A percentile compares a stretch with the other conserved stretches of the same genome.
These are phyloP conservation scores for Toxostoma redivivum DNA, from an alignment of 2,113 vertebrate species.

Conservation along the genomic window DNA sequence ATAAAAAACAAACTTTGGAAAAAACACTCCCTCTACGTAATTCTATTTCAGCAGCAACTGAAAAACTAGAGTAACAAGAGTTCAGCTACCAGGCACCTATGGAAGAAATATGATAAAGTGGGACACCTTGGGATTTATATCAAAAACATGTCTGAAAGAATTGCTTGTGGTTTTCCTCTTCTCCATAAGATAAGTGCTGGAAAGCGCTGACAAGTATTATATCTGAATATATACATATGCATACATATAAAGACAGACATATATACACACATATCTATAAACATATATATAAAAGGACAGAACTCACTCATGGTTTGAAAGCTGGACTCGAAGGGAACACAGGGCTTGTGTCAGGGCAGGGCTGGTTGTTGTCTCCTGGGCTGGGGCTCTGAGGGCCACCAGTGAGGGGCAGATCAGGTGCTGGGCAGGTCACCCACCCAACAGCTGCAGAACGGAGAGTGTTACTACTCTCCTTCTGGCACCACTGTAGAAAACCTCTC, in stretches of 20 bases:
- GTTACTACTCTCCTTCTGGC: not conserved
- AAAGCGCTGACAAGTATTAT: not conserved
- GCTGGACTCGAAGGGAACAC: accelerated
- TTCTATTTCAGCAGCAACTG: not conserved
- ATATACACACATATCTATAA: not conserved
- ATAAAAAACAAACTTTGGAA: not conserved
- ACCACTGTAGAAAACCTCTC: not conserved
- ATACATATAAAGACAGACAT: not conserved
- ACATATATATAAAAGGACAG: not conserved
- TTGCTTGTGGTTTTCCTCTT: not conserved
- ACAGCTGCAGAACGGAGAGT: not conserved
- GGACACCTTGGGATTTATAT: not conserved
- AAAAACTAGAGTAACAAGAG: not conserved
- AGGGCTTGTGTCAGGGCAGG: accelerated
- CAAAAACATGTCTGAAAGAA: not conserved
- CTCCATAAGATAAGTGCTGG: not conserved
- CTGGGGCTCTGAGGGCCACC: not conserved
- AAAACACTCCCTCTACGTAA: not conserved
- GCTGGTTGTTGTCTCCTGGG: not conserved
- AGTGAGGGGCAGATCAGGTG: not conserved
- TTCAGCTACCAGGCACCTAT: not conserved
- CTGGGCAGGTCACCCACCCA: not conserved
- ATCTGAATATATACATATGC: not conserved
- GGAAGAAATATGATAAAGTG: not conserved
- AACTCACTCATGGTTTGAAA: not conserved